Conservation (phyloP, 2,888 invertebrate genomes). For the Agrochola lychnidis region DNA sequence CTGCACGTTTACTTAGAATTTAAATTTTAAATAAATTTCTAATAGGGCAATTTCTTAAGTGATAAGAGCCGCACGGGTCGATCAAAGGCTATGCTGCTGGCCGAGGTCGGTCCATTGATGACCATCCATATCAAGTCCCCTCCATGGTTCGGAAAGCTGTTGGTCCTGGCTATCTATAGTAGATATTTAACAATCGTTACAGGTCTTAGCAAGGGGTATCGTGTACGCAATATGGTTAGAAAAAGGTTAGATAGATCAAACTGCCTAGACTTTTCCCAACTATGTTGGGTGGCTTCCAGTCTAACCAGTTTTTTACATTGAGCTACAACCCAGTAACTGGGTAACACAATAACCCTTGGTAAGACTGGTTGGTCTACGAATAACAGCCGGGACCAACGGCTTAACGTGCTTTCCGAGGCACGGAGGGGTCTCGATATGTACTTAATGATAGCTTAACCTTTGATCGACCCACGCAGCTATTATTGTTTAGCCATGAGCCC, state of each 20-base stretch:
- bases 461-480: no score
- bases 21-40: constrained; percentile 4
- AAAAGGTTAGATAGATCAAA: neutral
- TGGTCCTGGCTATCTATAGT: neutral
- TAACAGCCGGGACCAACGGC: neutral
- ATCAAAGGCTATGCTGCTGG: neutral
- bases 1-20: neutral
- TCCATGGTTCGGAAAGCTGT: neutral
- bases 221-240: neutral
- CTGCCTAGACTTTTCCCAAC: neutral
- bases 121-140: neutral
- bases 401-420: neutral
- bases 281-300: neutral
- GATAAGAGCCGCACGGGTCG: neutral
- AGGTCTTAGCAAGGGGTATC: no score
- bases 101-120: neutral
- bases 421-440: no score
- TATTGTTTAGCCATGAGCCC: no score
- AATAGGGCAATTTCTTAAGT: neutral
- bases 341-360: no score
- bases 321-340: no score
- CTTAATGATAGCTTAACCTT: neutral
- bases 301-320: neutral
- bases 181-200: neutral
- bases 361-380: no score